phyloP scores from a whole-genome alignment of 2,888 invertebrate species.

The Heteromurus nitidus region DNA sequence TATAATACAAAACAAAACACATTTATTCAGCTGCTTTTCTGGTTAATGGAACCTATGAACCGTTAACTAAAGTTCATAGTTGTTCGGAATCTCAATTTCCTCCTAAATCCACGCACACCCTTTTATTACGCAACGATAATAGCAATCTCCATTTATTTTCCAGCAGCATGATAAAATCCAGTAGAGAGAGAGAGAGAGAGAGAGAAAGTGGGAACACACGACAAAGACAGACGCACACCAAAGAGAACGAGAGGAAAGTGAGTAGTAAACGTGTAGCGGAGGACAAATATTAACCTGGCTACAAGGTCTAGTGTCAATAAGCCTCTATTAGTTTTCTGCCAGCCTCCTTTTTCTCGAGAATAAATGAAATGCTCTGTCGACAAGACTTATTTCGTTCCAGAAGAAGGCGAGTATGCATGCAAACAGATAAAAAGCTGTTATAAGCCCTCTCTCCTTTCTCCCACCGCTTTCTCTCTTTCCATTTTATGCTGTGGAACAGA shows the following conservation, averaged over 20 bases:
- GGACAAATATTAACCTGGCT: slow-evolving; percentile 56
- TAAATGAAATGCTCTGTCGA: slow-evolving; percentile 39
- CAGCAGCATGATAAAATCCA: slow-evolving; percentile 1
- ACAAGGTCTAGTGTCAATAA: slow-evolving; percentile 57
- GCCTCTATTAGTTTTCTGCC: slow-evolving; percentile 54
- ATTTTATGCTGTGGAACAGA: background rate
- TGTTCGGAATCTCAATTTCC: slow-evolving; percentile 41
- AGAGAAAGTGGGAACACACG: background rate
- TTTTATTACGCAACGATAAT: slow-evolving; percentile 26
- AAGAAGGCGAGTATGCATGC: slow-evolving; percentile 18
- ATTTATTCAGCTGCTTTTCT: too few relatives aligned
- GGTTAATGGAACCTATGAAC: slow-evolving; percentile 45
- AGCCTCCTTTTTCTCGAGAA: slow-evolving; percentile 5
- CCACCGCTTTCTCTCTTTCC: background rate
- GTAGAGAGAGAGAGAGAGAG: background rate
- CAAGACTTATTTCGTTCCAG: slow-evolving; percentile 28
- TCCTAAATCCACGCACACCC: slow-evolving; percentile 24
- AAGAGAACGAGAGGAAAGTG: background rate
- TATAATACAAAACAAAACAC: too few relatives aligned
- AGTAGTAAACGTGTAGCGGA: background rate
- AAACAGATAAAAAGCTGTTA: slow-evolving; percentile 24
- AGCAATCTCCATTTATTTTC: slow-evolving; percentile 22
- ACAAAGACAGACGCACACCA: background rate
- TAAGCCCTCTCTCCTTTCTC: background rate
- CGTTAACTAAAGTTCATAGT: slow-evolving; percentile 43